These are phyloP conservation scores for Heliconius hewitsoni DNA, from an alignment of 1,140 invertebrate species.

Conservation along the genomic window DNA sequence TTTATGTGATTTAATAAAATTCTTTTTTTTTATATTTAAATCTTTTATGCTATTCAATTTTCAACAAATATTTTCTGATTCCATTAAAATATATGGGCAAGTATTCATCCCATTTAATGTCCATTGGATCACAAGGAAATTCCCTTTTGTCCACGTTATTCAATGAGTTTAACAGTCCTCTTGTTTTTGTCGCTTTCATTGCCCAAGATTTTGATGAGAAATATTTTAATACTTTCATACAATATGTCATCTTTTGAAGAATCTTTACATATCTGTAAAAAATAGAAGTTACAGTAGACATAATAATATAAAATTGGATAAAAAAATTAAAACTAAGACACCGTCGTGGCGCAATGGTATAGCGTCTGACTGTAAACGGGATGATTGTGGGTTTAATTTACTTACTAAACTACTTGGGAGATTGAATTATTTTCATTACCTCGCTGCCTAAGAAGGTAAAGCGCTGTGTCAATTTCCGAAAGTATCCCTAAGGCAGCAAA, in stretches of 20 bases:
- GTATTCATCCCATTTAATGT: conserved; percentile 83
- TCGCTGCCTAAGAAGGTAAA: too few relatives aligned
- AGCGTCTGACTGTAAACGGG: too few relatives aligned
- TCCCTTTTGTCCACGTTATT: conserved; percentile 30
- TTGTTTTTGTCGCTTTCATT: conserved; percentile 27
- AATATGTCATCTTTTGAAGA: neutral
- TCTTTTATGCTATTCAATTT: neutral
- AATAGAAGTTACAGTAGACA: neutral
- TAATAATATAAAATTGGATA: too few relatives aligned
- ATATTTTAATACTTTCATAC: conserved; percentile 16
- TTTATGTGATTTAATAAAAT: too few relatives aligned
- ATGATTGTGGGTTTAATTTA: too few relatives aligned
- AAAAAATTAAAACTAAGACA: too few relatives aligned
- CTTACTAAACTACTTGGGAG: too few relatives aligned
- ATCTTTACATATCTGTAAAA: neutral
- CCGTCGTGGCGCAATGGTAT: too few relatives aligned
- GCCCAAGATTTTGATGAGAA: conserved; percentile 37
- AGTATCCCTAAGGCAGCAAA: too few relatives aligned
- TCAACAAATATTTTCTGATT: conserved; percentile 73
- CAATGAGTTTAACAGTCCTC: conserved; percentile 26
- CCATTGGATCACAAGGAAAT: conserved; percentile 38
- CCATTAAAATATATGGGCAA: conserved; percentile 82
- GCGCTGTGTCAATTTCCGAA: too few relatives aligned
- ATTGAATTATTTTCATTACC: too few relatives aligned
- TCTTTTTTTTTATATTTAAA: too few relatives aligned